Base-by-base conservation (phyloP, 2,797 vertebrate species). In the Macropus fuliginosus region DNA sequence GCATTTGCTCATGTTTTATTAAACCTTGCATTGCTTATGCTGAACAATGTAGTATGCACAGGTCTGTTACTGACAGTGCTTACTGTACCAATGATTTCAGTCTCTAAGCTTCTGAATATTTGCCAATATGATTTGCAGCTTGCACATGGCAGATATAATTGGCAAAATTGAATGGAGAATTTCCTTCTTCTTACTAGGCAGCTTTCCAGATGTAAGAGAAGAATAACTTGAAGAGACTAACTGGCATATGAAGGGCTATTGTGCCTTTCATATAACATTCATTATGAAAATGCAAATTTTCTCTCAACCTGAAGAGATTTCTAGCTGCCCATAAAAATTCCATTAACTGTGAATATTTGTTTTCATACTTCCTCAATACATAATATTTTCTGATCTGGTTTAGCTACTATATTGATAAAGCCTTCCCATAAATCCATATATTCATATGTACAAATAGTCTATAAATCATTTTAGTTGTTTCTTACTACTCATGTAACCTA, bases 261-360 rank as follows among this genome's bases (percentile, higher is more conserved):
- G 74, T 91, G 97, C 96, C 98, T 96, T 97, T 97, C 95, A 94
- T 59, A 56, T 40, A 87, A 56, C 91, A 90, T 97, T 94, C 97
- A 97, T 97, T 97, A 97, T 94, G 54, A 97, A 97, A 93, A 98
- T 97, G 97, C 97, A 98, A 97, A 98, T 98, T 96, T 96, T 74
- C 89, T 66, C 59, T 95, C 91, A 62, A 91, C 54, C 46, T 92
- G 94, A 93, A 93, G 91, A 0, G 5, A 46, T 54, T 93, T 94
- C 27, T 52, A 94, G 54, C 92, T 91, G 59, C 34, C 93, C 74
- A 21, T 94, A 55, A 96, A 94, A 94, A 92, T 94, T 92, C 90
- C 62, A 91, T 66, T 91, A 93, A 93, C 74, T 93, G 5, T 91
- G 91, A 94, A 90, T 59, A 93, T 94, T 87, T 92, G 12, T 90